Evolutionary conservation across 2,113 vertebrate genomes (phyloP).

Genomic region (Sander lucioperca): DNA sequence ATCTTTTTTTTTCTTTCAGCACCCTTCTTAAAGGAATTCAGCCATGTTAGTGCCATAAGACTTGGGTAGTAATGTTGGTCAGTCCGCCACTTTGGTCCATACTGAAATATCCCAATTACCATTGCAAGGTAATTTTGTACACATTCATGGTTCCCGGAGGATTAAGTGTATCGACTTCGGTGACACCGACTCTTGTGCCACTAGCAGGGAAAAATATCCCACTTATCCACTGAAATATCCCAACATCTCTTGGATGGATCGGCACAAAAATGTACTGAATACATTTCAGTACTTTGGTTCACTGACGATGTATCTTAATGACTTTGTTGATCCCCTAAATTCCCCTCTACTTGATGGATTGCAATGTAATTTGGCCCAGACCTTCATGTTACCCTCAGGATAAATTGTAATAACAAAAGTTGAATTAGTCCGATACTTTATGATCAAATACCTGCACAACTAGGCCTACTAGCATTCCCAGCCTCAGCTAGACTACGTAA

Average conservation of each 20-base stretch:
- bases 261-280: not conserved
- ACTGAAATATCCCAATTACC: not conserved
- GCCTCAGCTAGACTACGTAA: not conserved
- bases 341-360: too few species aligned
- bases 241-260: not conserved
- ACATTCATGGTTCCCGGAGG: not conserved
- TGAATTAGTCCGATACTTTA: too few species aligned
- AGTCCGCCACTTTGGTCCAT: not conserved
- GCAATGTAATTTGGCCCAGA: too few species aligned
- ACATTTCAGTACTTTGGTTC: too few species aligned
- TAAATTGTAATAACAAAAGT: too few species aligned
- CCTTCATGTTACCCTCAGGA: too few species aligned
- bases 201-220: too few species aligned
- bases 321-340: not conserved
- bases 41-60: not conserved
- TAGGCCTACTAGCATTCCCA: not conserved
- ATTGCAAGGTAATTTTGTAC: not conserved
- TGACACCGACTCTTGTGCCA: too few species aligned
- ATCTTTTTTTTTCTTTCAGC: not conserved
- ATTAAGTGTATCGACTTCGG: not conserved
- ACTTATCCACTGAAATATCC: not conserved
- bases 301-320: not conserved
- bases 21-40: not conserved
- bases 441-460: too few species aligned
- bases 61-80: not conserved